A percentile compares a stretch with the other conserved stretches of the same genome.
Conservation (phyloP, 2,113 vertebrate genomes). For the Brachirus orientalis region DNA sequence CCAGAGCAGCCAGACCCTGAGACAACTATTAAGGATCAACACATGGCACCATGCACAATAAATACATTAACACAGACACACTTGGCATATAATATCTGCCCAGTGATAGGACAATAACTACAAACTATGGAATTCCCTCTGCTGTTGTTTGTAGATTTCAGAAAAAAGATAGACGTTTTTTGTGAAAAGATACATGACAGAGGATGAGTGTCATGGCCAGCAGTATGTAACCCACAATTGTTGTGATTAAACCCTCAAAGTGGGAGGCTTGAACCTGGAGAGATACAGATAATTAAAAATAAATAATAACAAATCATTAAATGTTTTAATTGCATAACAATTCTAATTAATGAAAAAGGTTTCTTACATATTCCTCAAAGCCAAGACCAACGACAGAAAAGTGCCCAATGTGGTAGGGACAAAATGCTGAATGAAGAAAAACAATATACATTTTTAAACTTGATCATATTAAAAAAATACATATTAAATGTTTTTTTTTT, state of each 20-base stretch:
- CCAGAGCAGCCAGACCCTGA: constrained; percentile 96
- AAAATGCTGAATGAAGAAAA: constrained; percentile 87
- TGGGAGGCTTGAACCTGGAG: constrained; percentile 96
- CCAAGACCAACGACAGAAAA: constrained; percentile 97
- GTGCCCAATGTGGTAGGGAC: constrained; percentile 98
- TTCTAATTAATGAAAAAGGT: not conserved
- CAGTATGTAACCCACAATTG: constrained; percentile 96
- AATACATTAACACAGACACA: not conserved
- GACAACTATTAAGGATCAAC: constrained; percentile 81
- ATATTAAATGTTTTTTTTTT: no score
- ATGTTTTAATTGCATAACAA: not conserved
- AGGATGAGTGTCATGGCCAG: constrained; percentile 95
- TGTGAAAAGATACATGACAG: constrained; percentile 95
- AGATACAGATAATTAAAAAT: not conserved
- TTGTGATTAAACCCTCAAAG: constrained; percentile 98
- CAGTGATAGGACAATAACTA: not conserved
- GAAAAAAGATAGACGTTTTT: not conserved
- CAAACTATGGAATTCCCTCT: no score
- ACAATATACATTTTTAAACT: not conserved
- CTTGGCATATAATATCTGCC: not conserved
- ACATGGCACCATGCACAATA: not conserved
- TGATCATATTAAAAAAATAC: no score
- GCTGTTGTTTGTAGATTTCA: not conserved
- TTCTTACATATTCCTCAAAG: constrained; percentile 96
- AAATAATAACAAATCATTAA: not conserved